Evolutionary conservation across 2,797 vertebrate genomes (phyloP), one percentile per base, ranked within the genome.

Genomic region (Helarctos malayanus): DNA sequence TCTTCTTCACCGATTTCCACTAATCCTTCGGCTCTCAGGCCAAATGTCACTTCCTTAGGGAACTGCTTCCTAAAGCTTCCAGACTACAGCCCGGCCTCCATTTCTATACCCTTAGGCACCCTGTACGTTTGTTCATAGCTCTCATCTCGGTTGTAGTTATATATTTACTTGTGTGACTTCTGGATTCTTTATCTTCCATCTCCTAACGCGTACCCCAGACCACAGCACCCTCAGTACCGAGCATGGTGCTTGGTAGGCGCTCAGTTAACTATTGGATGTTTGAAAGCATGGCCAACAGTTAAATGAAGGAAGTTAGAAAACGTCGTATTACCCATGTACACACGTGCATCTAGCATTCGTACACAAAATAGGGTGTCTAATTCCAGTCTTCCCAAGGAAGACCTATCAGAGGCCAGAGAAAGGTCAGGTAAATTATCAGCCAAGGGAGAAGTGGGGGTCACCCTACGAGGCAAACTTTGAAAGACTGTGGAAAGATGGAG

Each of bases 41-140:
- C 68, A 97, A 92, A 54, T 94, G 79, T 89, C 29, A 79, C 71
- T 86, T 93, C 86, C 47, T 80, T 32, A 65, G 57, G 85, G 63
- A 75, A 56, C 8, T n/a, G 45, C 84, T 91, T 38, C 35, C 88
- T 91, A 16, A 94, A 85, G 38, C 61, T 49, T 91, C 35, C 15
- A 54, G 69, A 93, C 13, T 85, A 57, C 47, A 87, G 79, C 63
- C 54, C 49, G 18, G 15, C 12, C 56, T 78, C 71, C n/a, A 47
- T 65, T 41, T 88, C 75, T 38, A 73, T 10, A 49, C 27, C 61
- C 5, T 35, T 19, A 0, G 41, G 41, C 13, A 49, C 49, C 41
- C 65, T 71, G 18, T 84, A 7, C 68, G 79, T 76, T 81, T 52
- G 65, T 89, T 85, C 73, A 61, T 23, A 69, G 52, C 19, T 79